Conservation (phyloP, 2,888 invertebrate species). For the Epiblema foenella region DNA sequence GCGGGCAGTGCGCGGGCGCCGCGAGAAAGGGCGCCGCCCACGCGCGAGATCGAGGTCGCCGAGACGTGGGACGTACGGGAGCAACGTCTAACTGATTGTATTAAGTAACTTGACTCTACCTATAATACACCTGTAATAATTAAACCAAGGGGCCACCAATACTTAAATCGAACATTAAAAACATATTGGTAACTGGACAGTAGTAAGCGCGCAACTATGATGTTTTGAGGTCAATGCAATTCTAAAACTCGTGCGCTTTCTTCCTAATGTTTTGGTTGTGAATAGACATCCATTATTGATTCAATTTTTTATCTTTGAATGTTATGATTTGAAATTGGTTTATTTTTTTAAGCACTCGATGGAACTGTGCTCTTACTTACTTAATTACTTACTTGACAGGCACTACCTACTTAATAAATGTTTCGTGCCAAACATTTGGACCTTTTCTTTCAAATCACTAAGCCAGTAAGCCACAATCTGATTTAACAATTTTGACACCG, state of each 20-base stretch:
- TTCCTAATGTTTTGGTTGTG: not conserved
- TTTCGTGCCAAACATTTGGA: no score
- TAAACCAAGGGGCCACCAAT: not conserved
- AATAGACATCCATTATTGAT: not conserved
- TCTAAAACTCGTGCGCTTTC: not conserved
- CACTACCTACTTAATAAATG: no score
- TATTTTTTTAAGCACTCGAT: no score
- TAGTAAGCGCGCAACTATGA: not conserved
- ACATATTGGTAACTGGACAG: no score
- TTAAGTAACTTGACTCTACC: not conserved
- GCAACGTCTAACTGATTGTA: conserved; percentile 18
- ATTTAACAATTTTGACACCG: no score
- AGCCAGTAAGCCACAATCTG: no score
- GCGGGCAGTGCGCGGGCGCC: conserved; percentile 68
- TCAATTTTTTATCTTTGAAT: no score
- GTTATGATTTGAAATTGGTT: no score
- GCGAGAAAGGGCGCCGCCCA: conserved; percentile 77
- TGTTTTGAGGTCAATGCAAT: not conserved
- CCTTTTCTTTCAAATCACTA: no score
- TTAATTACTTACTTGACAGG: no score
- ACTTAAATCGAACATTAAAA: not conserved
- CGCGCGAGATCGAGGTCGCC: conserved; percentile 64
- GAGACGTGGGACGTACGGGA: conserved; percentile 48
- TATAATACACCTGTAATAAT: conserved; percentile 10
- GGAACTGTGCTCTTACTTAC: no score